Conservation (phyloP, 64 coral and sea anemone species). For the Porites australiensis region DNA sequence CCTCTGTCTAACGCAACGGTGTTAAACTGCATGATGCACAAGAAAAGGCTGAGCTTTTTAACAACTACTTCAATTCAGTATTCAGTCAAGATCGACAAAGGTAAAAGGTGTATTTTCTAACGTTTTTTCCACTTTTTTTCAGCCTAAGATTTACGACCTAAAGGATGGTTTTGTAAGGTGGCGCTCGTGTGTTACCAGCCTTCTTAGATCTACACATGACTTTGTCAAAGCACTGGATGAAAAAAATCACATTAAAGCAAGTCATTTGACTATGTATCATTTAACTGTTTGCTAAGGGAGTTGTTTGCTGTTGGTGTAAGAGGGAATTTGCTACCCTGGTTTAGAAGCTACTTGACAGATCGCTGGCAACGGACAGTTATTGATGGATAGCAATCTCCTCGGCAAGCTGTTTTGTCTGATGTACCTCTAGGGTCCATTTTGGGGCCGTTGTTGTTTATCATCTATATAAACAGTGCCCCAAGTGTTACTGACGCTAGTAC, state of each 20-base stretch:
- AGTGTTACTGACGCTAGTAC: not conserved
- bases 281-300: conserved; percentile 43
- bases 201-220: conserved; percentile 26
- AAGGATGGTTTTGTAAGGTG: conserved; percentile 26
- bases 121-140: too few relatives aligned
- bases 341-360: not conserved
- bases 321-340: conserved; percentile 48
- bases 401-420: not conserved
- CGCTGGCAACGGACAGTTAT: not conserved
- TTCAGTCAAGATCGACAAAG: conserved; percentile 45
- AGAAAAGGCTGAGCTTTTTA: conserved; percentile 17
- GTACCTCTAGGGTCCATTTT: conserved; percentile 18
- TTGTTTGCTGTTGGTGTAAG: conserved; percentile 51
- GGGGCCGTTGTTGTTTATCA: conserved; percentile 6
- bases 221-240: conserved; percentile 17
- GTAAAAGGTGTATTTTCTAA: too few relatives aligned
- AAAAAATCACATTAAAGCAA: conserved; percentile 4
- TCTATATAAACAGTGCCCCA: conserved; percentile 27
- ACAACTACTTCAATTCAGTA: conserved; percentile 33
- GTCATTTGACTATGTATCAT: conserved; percentile 7
- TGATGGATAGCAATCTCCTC: not conserved
- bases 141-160: conserved; percentile 24
- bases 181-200: conserved; percentile 51
- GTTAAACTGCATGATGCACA: conserved; percentile 36
- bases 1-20: conserved; percentile 30